These are phyloP conservation scores for Lates calcarifer DNA, from an alignment of 2,113 vertebrate genomes.

Conservation along the genomic window DNA sequence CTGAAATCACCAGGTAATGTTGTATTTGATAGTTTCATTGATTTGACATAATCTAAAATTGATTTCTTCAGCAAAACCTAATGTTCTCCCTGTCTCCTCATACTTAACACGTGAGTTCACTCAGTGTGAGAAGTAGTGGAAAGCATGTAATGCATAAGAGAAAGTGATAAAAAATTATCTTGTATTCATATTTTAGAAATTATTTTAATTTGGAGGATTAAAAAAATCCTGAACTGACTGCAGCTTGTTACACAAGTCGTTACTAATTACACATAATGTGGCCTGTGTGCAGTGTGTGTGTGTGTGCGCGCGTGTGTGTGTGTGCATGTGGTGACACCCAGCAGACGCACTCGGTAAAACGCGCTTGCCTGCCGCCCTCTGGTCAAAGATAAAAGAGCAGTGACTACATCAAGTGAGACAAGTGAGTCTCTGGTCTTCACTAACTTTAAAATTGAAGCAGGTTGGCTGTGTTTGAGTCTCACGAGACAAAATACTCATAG, in stretches of 20 bases:
- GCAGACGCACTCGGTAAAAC: not conserved
- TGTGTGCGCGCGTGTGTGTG: too few relatives aligned
- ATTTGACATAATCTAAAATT: too few relatives aligned
- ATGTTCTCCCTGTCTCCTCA: not conserved
- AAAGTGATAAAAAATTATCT: not conserved
- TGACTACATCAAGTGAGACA: not conserved
- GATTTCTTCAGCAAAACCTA: not conserved
- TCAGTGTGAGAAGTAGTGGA: too few relatives aligned
- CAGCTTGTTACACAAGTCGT: not conserved
- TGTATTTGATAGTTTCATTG: not conserved
- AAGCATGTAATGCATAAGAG: too few relatives aligned
- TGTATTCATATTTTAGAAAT: not conserved
- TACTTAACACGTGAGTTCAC: too few relatives aligned
- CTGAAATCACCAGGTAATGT: not conserved
- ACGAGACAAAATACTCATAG: not conserved
- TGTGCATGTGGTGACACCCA: constrained; percentile 6
- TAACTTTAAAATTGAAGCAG: not conserved
- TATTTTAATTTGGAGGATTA: not conserved
- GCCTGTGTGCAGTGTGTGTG: not conserved
- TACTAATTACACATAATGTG: not conserved
- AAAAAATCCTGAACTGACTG: not conserved
- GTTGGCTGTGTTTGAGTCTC: not conserved
- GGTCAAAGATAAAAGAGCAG: constrained; percentile 47
- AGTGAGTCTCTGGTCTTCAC: not conserved
- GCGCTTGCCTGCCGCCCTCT: constrained; percentile 64